Base-by-base conservation (phyloP, 1,140 invertebrate genomes). In the Drosophila paulistorum region DNA sequence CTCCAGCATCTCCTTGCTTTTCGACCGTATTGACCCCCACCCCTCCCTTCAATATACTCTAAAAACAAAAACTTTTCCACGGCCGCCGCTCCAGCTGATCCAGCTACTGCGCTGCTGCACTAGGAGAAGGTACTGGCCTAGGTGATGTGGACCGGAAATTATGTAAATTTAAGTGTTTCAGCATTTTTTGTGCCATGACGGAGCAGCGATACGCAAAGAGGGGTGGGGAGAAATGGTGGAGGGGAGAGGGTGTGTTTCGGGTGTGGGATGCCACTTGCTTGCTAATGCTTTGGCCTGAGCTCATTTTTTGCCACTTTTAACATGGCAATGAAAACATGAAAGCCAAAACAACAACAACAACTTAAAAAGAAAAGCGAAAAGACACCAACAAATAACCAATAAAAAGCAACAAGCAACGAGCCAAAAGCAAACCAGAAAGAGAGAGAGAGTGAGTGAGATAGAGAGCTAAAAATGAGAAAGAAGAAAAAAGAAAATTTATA, bases 301-400 rank as follows among this genome's bases (percentile, higher is more conserved):
- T 68, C 66, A 17, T 58, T 62, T 71, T 64, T 68, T 68, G 64
- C 65, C 67, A 45, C 68, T 83, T 81, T 83, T 89, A 81, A 83
- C 76, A 79, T 79, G 74, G 83, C 83, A 87, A 87, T 87, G 83
- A 87, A 87, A 87, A 87, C 83, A 89, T 87, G 77, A 87, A 87
- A 87, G 83, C 76, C 83, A 89, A 89, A 87, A 74, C 57, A 75
- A 11, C 35, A 37, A 73, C 58, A 79, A 61, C 45, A 48, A 17
- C 14, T 17, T 30, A 71, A 73, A 74, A 71, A 65, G 51, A 66
- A 72, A 81, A 65, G 63, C 41, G 62, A 37, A 72, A 68, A 64
- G 55, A 73, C 62, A 68, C 68, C 74, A 81, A 77, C 68, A 78
- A 82, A 63, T 68, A 83, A 69, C 71, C 79, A 74, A 75, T 78